phyloP scores from a whole-genome alignment of 2,888 invertebrate genomes.

The Stenolophus ochropezus region DNA sequence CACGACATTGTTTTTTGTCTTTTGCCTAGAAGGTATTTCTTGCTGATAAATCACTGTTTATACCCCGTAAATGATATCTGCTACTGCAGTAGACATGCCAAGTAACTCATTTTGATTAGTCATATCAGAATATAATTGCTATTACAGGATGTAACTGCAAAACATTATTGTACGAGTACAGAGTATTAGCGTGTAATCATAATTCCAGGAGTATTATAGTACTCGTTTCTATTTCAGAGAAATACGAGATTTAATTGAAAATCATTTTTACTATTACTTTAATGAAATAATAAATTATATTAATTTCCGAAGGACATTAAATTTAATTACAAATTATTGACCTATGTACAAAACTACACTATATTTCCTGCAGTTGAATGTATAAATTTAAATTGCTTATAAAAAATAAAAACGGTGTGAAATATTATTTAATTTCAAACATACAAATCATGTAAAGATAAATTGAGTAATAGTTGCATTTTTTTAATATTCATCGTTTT shows the following conservation, averaged over 20 bases:
- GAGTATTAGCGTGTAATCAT: not conserved
- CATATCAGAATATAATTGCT: slow-evolving; percentile 1
- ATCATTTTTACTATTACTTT: not conserved
- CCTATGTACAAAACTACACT: too few relatives aligned
- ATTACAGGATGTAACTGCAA: slow-evolving; percentile 1
- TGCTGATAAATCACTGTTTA: not conserved
- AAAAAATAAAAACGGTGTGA: too few relatives aligned
- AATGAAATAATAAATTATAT: not conserved
- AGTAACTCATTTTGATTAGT: slow-evolving; percentile 4
- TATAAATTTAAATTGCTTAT: too few relatives aligned
- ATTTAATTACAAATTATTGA: not conserved
- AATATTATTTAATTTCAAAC: too few relatives aligned
- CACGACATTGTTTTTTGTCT: not conserved
- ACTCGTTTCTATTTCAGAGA: not conserved
- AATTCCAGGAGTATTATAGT: not conserved
- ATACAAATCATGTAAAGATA: too few relatives aligned
- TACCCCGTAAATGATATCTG: not conserved
- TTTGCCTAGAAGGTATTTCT: not conserved
- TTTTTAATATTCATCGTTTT: too few relatives aligned
- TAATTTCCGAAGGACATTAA: not conserved
- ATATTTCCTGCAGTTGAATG: too few relatives aligned
- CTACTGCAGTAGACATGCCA: not conserved
- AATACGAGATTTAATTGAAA: not conserved
- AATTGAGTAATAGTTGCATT: too few relatives aligned
- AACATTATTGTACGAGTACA: not conserved